Percentiles rank a stretch among this genome's conserved stretches.
Conservation (phyloP, 2,113 vertebrate species). For the Hyaena hyaena region DNA sequence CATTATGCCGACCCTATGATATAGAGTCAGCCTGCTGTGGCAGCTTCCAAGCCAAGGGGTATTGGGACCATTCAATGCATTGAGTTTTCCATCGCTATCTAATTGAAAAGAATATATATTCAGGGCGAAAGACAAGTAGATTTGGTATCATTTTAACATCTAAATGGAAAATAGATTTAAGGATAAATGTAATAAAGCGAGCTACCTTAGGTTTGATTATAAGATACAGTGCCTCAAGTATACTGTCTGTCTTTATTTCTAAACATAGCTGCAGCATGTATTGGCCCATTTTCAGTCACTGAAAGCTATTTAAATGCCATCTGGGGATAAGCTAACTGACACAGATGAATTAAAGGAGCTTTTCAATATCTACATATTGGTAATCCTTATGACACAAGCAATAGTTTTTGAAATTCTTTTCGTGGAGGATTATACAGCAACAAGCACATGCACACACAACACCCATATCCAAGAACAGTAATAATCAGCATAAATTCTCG, state of each 20-base stretch:
- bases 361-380: constrained; percentile 14
- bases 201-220: constrained; percentile 29
- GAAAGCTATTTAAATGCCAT: constrained; percentile 42
- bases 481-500: background rate
- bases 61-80: background rate
- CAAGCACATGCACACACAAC: background rate
- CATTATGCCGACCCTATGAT: background rate
- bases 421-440: background rate
- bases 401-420: background rate
- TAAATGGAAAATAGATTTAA: constrained; percentile 72
- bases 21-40: background rate
- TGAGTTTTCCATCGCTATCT: constrained; percentile 36
- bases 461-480: background rate
- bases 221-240: constrained; percentile 44
- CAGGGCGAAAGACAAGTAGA: constrained; percentile 24
- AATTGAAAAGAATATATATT: constrained; percentile 60
- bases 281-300: background rate
- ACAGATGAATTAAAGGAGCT: background rate
- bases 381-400: background rate
- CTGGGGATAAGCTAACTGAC: background rate
- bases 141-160: constrained; percentile 69
- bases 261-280: constrained; percentile 12
- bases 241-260: constrained; percentile 12
- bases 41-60: background rate
- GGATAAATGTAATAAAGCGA: constrained; percentile 65